Percentiles rank a stretch among this genome's conserved stretches.
Evolutionary conservation across 2,797 vertebrate species (phyloP).

Genomic region (Channallabes apus): DNA sequence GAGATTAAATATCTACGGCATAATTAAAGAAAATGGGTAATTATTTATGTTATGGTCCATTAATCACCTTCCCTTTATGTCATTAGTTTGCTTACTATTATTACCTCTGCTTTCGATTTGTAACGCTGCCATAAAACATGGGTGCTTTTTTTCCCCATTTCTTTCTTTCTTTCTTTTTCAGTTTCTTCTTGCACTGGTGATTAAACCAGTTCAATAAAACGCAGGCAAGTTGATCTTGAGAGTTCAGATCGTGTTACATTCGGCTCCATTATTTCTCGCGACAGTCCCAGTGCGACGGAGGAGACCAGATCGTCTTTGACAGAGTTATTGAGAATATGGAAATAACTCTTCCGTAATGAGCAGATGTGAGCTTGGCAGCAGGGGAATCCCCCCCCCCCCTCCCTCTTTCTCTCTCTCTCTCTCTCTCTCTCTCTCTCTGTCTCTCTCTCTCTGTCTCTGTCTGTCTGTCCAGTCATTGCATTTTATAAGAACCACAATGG

Average conservation of each 20-base stretch:
- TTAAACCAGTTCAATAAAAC: constrained; percentile 45
- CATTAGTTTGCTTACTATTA: constrained; percentile 62
- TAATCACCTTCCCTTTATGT: constrained; percentile 68
- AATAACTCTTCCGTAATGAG: constrained; percentile 58
- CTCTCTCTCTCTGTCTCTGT: constrained; percentile 2
- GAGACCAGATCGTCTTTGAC: constrained; percentile 52
- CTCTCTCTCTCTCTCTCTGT: constrained; percentile 10
- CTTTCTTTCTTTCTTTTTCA: constrained; percentile 21
- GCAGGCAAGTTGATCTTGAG: constrained; percentile 39
- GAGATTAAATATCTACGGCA: constrained; percentile 54
- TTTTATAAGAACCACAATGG: constrained; percentile 47
- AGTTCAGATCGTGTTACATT: constrained; percentile 54
- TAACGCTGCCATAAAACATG: not conserved
- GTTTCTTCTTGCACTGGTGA: constrained; percentile 20
- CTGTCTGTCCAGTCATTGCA: constrained; percentile 49
- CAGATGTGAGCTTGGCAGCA: constrained; percentile 59
- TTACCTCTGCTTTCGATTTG: constrained; percentile 40
- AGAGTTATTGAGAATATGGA: constrained; percentile 63
- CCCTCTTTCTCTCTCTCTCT: constrained; percentile 4
- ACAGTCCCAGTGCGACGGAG: constrained; percentile 39
- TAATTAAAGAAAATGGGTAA: constrained; percentile 75
- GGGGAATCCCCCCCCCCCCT: constrained; percentile 11
- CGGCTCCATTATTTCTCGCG: constrained; percentile 53
- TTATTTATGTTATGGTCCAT: constrained; percentile 77
- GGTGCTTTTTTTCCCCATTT: constrained; percentile 17